Conservation (phyloP, 2,113 vertebrate species). For the Scolopax mira region DNA sequence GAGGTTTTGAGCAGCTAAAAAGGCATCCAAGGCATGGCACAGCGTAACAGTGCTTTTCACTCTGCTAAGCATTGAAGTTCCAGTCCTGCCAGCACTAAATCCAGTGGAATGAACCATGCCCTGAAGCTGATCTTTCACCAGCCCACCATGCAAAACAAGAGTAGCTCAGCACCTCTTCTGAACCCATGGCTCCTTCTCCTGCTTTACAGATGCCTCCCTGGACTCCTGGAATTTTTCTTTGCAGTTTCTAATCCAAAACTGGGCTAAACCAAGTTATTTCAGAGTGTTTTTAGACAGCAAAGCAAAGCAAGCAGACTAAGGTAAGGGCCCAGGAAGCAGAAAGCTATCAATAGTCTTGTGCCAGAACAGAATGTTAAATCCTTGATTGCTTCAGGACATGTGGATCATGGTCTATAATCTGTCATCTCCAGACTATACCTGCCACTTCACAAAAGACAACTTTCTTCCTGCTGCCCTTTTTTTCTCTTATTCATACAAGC, state of each 20-base stretch:
- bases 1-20: neutral
- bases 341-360: neutral
- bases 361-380: neutral
- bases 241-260: neutral
- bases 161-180: neutral
- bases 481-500: neutral
- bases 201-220: neutral
- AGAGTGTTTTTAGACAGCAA: neutral
- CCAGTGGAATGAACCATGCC: neutral
- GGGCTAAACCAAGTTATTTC: neutral
- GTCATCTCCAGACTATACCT: neutral
- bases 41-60: neutral
- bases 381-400: neutral
- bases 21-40: neutral
- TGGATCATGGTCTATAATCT: neutral
- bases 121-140: neutral
- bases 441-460: neutral
- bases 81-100: neutral
- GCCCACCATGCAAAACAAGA: neutral
- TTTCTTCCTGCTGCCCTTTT: neutral
- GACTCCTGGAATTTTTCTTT: neutral
- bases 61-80: neutral
- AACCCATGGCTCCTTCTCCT: neutral
- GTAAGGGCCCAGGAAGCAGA: neutral
- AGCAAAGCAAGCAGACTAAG: neutral